Conservation (phyloP, 2,113 vertebrate genomes). For the Colistium nudipinnis region DNA sequence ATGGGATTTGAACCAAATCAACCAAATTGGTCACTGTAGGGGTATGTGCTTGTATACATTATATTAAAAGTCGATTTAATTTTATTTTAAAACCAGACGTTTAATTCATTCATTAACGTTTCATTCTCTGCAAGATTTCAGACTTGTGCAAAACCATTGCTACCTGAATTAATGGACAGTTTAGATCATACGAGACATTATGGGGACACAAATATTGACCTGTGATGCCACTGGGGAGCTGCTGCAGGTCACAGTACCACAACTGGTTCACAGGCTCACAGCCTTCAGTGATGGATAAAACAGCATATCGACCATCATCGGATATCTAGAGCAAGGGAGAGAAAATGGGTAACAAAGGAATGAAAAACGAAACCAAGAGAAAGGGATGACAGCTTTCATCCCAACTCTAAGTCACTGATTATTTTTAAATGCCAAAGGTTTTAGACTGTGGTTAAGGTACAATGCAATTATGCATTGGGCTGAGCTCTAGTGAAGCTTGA, state of each 20-base stretch:
- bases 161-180: not conserved
- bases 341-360: not conserved
- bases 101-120: too few species aligned
- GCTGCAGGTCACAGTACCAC: conserved; percentile 83
- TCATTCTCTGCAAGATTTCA: not conserved
- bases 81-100: not conserved
- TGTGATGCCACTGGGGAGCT: conserved; percentile 76
- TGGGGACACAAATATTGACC: conserved; percentile 55
- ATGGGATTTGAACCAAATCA: too few species aligned
- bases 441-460: too few species aligned
- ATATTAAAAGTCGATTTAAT: too few species aligned
- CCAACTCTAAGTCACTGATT: too few species aligned
- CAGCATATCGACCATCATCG: conserved; percentile 78
- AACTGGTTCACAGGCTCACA: conserved; percentile 82
- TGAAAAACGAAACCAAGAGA: not conserved
- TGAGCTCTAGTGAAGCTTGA: too few species aligned
- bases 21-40: too few species aligned
- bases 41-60: too few species aligned
- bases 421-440: too few species aligned
- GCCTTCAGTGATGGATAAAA: conserved; percentile 81
- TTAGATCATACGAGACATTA: not conserved
- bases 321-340: conserved; percentile 69
- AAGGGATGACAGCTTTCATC: not conserved
- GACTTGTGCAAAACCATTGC: not conserved
- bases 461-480: too few species aligned